Percentiles rank a stretch among this genome's conserved stretches.
These are phyloP conservation scores for Pachypsylla venusta DNA, from an alignment of 1,140 invertebrate genomes.

Conservation along the genomic window DNA sequence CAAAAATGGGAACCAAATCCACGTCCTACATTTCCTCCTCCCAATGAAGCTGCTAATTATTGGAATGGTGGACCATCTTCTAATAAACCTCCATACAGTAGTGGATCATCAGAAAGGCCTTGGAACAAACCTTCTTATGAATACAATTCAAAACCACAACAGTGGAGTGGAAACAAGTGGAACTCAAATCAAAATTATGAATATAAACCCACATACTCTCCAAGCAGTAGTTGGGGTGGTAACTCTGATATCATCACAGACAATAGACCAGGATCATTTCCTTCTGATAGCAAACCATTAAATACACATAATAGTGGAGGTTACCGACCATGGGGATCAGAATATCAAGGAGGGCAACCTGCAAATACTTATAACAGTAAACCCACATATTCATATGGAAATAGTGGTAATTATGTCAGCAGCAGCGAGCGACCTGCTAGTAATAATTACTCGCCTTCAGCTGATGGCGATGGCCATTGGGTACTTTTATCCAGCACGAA, in stretches of 20 bases:
- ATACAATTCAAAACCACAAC: slow-evolving; percentile 18
- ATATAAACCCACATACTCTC: slow-evolving; percentile 13
- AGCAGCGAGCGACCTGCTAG: not conserved
- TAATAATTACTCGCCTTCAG: slow-evolving; percentile 33
- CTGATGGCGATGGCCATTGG: slow-evolving; percentile 54
- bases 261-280: slow-evolving; percentile 46
- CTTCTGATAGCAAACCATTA: slow-evolving; percentile 28
- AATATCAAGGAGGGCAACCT: slow-evolving; percentile 4
- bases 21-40: slow-evolving; percentile 30
- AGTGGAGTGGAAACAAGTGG: slow-evolving; percentile 2
- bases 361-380: not conserved
- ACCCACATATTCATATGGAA: not conserved
- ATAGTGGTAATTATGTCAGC: not conserved
- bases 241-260: slow-evolving; percentile 46
- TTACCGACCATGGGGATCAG: slow-evolving; percentile 10
- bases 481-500: slow-evolving; percentile 57
- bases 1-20: slow-evolving; percentile 50
- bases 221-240: slow-evolving; percentile 28
- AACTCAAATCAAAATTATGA: slow-evolving; percentile 7
- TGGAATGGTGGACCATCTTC: slow-evolving; percentile 15
- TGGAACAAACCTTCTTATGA: slow-evolving; percentile 28
- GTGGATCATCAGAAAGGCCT: slow-evolving; percentile 26
- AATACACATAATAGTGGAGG: slow-evolving; percentile 13
- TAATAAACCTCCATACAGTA: slow-evolving; percentile 21
- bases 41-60: slow-evolving; percentile 6